A percentile compares a stretch with the other conserved stretches of the same genome.
Evolutionary conservation across 2,888 invertebrate species (phyloP).

Genomic region (Caenorhabditis parvicauda): DNA sequence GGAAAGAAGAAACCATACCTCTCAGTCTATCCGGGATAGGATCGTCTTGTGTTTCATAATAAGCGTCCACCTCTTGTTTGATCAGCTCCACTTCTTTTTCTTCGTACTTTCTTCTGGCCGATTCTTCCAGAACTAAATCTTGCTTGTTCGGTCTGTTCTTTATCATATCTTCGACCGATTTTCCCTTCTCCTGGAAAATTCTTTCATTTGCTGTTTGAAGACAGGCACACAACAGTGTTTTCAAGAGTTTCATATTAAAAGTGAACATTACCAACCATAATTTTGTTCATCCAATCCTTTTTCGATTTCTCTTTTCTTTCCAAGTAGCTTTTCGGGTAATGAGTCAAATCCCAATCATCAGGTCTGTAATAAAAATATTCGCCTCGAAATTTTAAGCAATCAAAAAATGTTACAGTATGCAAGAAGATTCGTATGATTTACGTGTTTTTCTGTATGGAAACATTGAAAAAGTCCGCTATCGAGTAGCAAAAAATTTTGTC

Average conservation of each 20-base stretch:
- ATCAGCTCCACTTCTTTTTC: slow-evolving; percentile 1
- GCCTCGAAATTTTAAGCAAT: neutral
- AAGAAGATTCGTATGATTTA: no score
- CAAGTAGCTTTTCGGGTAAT: slow-evolving; percentile 74
- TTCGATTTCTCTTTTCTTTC: slow-evolving; percentile 76
- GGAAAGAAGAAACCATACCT: neutral
- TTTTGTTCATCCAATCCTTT: slow-evolving; percentile 20
- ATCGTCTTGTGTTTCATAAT: slow-evolving; percentile 5
- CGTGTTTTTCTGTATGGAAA: no score
- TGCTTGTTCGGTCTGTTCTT: slow-evolving; percentile 21
- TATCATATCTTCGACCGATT: slow-evolving; percentile 41
- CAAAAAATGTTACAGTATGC: slow-evolving; percentile 2
- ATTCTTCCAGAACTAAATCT: slow-evolving; percentile 16
- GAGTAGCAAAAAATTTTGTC: no score
- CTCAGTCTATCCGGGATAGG: neutral
- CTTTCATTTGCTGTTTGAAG: neutral
- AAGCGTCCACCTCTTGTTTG: slow-evolving; percentile 6
- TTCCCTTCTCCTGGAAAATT: slow-evolving; percentile 22
- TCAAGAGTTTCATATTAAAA: no score
- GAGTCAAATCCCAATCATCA: slow-evolving; percentile 9
- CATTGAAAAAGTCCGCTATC: no score
- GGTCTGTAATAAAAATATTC: slow-evolving; percentile 7
- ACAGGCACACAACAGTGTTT: no score
- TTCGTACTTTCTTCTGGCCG: slow-evolving; percentile 6
- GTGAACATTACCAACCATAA: no score